These are phyloP conservation scores for Drosophila planitibia DNA, from an alignment of 2,888 invertebrate genomes.

Conservation along the genomic window DNA sequence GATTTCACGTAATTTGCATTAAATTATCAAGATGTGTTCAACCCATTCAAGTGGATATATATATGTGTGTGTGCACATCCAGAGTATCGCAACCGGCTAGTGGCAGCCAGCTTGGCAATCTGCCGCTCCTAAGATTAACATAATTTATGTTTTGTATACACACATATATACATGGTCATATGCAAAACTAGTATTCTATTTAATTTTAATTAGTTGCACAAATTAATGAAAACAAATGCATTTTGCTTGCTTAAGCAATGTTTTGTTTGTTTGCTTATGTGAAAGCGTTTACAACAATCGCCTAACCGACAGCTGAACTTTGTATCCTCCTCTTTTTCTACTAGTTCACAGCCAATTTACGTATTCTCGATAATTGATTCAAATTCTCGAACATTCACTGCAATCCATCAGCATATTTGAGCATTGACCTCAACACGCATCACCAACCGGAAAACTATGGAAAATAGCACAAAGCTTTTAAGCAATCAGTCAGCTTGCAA, in stretches of 20 bases:
- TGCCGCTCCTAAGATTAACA: conserved; percentile 31
- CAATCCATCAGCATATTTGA: conserved; percentile 42
- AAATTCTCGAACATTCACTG: conserved; percentile 21
- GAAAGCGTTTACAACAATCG: too few relatives aligned
- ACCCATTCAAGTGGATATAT: conserved; percentile 49
- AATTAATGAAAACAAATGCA: conserved; percentile 24
- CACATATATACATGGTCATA: neutral
- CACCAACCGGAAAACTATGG: conserved; percentile 19
- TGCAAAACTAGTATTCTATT: conserved; percentile 11
- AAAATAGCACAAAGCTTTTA: conserved; percentile 51
- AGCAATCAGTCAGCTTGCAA: conserved; percentile 49
- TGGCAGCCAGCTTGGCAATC: conserved; percentile 10
- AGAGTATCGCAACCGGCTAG: neutral
- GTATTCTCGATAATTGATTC: conserved; percentile 15
- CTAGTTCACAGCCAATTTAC: conserved; percentile 5
- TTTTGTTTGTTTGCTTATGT: neutral
- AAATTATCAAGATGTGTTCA: conserved; percentile 72
- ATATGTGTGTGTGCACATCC: conserved; percentile 11
- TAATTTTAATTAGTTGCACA: conserved; percentile 31
- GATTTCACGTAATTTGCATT: conserved; percentile 77
- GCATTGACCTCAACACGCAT: conserved; percentile 43
- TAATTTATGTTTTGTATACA: conserved; percentile 31
- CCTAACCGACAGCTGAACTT: neutral
- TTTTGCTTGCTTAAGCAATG: neutral
- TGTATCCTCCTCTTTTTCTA: neutral